These are phyloP conservation scores for Gymnorhina tibicen DNA, from an alignment of 2,113 vertebrate species.

Conservation along the genomic window DNA sequence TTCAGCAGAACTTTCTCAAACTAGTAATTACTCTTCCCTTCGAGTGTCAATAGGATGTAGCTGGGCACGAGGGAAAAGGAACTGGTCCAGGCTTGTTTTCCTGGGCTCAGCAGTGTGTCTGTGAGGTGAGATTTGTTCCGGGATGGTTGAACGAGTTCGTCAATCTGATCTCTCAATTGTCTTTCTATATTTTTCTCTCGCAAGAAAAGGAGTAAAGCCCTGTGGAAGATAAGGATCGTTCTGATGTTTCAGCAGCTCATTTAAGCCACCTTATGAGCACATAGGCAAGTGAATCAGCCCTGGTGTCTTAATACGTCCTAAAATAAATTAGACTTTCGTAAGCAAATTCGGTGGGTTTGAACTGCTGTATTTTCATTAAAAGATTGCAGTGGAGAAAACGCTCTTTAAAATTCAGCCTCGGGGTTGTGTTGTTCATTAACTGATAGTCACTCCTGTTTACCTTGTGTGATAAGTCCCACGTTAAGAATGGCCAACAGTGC, in stretches of 20 bases:
- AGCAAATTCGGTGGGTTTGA: background rate
- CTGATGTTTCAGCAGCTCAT: background rate
- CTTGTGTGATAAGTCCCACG: background rate
- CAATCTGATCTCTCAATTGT: background rate
- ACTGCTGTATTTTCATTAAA: slow-evolving; percentile 1
- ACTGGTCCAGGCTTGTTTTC: slow-evolving; percentile 27
- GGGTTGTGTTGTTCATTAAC: slow-evolving; percentile 55
- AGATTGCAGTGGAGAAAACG: background rate
- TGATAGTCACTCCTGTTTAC: slow-evolving; percentile 41
- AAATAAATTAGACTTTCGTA: background rate
- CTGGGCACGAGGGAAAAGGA: background rate
- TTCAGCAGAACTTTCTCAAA: background rate
- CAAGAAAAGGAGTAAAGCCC: background rate
- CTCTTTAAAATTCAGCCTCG: slow-evolving; percentile 10
- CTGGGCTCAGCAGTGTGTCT: slow-evolving; percentile 12
- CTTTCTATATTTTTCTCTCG: background rate
- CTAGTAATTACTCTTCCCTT: background rate
- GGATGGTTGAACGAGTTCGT: background rate
- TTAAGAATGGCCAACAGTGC: background rate
- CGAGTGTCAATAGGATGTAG: background rate
- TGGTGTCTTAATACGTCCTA: background rate
- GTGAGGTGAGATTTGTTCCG: background rate
- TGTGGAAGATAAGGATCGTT: slow-evolving; percentile 3
- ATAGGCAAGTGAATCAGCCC: slow-evolving; percentile 22
- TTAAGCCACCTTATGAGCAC: background rate